These are phyloP conservation scores for Stichodactyla mertensii DNA, from an alignment of 64 coral and sea anemone species.

Conservation along the genomic window DNA sequence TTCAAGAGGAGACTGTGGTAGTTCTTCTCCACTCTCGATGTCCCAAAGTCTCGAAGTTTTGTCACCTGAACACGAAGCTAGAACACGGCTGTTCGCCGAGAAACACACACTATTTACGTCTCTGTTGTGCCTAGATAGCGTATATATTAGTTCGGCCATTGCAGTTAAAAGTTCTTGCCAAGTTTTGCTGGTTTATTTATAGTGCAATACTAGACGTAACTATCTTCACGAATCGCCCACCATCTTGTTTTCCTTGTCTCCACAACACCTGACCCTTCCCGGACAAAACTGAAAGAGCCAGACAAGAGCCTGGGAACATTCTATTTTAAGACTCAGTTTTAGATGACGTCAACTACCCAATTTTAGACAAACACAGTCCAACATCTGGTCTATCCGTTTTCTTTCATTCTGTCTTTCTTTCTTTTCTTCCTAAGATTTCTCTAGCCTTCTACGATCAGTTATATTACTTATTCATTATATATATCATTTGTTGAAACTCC, in stretches of 20 bases:
- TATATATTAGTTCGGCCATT: conserved; percentile 81
- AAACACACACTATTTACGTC: conserved; percentile 87
- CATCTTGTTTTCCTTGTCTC: neutral
- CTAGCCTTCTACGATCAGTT: too few relatives aligned
- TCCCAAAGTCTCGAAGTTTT: conserved; percentile 91
- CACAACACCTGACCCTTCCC: neutral
- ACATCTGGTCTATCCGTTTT: too few relatives aligned
- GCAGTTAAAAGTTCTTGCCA: neutral
- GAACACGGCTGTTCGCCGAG: conserved; percentile 81
- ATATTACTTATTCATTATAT: too few relatives aligned
- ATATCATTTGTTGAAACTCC: too few relatives aligned
- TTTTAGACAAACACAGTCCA: too few relatives aligned
- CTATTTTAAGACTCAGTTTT: neutral
- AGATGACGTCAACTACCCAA: neutral
- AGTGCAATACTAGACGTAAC: neutral
- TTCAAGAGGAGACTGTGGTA: conserved; percentile 74
- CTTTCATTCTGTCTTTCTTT: too few relatives aligned
- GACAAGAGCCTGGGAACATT: neutral
- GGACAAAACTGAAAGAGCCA: conserved; percentile 3
- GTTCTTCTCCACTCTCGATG: conserved; percentile 75
- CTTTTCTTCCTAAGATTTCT: too few relatives aligned
- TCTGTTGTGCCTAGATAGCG: conserved; percentile 73
- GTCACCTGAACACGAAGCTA: conserved; percentile 90
- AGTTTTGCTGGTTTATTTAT: neutral
- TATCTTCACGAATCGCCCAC: neutral